Conservation (phyloP, 2,888 invertebrate species). For the Pemphredon lugubris region DNA sequence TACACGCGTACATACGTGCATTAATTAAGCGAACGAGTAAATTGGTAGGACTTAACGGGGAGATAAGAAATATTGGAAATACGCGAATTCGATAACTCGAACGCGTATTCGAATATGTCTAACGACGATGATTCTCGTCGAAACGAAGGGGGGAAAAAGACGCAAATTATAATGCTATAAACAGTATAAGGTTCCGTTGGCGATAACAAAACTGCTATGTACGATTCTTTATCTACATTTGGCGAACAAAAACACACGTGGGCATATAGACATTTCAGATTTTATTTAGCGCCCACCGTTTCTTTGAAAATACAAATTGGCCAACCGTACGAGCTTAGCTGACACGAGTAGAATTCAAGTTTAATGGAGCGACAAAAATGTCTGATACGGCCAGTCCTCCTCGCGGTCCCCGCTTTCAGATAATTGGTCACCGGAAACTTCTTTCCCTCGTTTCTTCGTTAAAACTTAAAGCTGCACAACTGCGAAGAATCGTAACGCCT, state of each 20-base stretch:
- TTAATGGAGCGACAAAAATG: background rate
- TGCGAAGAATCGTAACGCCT: background rate
- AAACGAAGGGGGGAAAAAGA: too few species aligned
- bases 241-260: constrained; percentile 1
- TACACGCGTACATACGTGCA: too few species aligned
- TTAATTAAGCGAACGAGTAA: too few species aligned
- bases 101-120: background rate
- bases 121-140: background rate
- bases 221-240: background rate
- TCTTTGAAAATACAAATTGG: background rate
- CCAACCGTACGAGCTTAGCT: too few species aligned
- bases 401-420: background rate
- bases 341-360: too few species aligned
- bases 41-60: too few species aligned
- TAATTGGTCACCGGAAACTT: too few species aligned
- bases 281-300: background rate
- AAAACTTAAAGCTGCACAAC: background rate
- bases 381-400: background rate
- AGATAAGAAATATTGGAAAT: too few species aligned
- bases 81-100: background rate
- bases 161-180: too few species aligned
- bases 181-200: too few species aligned
- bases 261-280: background rate
- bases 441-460: background rate
- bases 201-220: background rate